These are phyloP conservation scores for Dasyornis broadbenti DNA, from an alignment of 2,113 vertebrate species.

Conservation along the genomic window DNA sequence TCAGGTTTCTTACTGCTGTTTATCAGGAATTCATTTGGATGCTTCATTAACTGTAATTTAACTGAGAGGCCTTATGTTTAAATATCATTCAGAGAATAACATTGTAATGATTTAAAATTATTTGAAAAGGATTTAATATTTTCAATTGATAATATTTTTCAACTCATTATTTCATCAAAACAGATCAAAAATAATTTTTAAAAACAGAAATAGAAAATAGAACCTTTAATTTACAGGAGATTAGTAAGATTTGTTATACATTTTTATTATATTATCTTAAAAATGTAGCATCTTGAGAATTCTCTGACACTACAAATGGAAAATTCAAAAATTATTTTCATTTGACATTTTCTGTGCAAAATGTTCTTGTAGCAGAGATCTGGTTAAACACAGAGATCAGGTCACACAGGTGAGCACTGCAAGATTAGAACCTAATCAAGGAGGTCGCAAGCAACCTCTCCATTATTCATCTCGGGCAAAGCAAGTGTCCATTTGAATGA, in stretches of 20 bases:
- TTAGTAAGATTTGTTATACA: neutral
- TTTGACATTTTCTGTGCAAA: neutral
- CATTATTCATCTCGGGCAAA: neutral
- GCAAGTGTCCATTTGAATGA: neutral
- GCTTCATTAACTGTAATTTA: neutral
- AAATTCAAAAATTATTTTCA: neutral
- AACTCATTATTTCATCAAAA: neutral
- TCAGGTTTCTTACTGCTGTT: neutral
- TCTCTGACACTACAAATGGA: neutral
- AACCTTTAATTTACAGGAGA: neutral
- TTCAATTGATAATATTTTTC: neutral
- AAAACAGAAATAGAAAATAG: neutral
- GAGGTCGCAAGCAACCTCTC: accelerated
- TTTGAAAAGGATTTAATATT: neutral
- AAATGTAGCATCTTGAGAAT: neutral
- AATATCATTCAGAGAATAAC: neutral
- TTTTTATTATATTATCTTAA: neutral
- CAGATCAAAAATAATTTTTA: neutral
- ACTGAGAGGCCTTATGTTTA: neutral
- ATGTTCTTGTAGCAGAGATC: neutral
- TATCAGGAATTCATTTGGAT: neutral
- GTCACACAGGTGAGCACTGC: neutral
- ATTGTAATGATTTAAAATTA: neutral
- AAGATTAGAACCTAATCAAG: neutral
- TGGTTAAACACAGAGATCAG: neutral